Percentiles rank a stretch among this genome's conserved stretches.
Conservation (phyloP, 2,888 invertebrate species). For the Phaedon cochleariae region DNA sequence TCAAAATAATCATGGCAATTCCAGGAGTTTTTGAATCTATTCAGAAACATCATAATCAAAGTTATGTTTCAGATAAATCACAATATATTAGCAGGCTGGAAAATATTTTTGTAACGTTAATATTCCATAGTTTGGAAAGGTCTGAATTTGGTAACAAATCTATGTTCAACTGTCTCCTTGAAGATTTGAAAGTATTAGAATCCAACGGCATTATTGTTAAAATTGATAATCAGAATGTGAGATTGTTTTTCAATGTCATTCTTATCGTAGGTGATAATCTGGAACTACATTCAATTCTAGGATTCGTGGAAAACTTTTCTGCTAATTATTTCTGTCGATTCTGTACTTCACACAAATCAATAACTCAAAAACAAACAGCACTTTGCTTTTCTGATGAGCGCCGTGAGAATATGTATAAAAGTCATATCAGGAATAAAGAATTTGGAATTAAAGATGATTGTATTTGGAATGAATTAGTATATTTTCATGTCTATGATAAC, state of each 20-base stretch:
- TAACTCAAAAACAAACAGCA: constrained; percentile 6
- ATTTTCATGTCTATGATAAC: constrained; percentile 31
- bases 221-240: too few species aligned
- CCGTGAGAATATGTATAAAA: constrained; percentile 1
- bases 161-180: too few species aligned
- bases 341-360: constrained; percentile 20
- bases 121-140: constrained; percentile 25
- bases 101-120: constrained; percentile 40
- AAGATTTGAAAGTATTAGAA: constrained; percentile 12
- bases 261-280: constrained; percentile 31
- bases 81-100: constrained; percentile 35
- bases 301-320: constrained; percentile 29
- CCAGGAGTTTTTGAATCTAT: too few species aligned
- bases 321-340: constrained; percentile 29
- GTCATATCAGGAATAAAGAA: constrained; percentile 3
- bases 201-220: too few species aligned
- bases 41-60: background rate
- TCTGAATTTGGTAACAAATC: too few species aligned
- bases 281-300: constrained; percentile 28
- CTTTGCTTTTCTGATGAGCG: background rate
- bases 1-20: too few species aligned
- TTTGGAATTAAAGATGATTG: constrained; percentile 31
- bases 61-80: background rate
- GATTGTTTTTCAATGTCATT: constrained; percentile 31
- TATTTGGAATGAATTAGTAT: constrained; percentile 27